These are phyloP conservation scores for Elaphurus davidianus DNA, from an alignment of 2,113 vertebrate species.

Conservation along the genomic window DNA sequence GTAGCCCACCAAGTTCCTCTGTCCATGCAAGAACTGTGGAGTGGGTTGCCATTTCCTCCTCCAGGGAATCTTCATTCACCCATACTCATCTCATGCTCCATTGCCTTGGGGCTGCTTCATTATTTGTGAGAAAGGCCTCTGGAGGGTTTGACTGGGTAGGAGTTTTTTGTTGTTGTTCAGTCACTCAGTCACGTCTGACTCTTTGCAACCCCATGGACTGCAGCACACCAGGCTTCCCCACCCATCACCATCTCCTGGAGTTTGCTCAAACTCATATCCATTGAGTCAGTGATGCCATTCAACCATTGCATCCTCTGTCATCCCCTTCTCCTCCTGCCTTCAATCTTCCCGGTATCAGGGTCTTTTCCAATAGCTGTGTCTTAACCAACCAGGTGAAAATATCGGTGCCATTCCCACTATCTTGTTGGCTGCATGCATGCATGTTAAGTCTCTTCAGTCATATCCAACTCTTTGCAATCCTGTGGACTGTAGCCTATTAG, in stretches of 20 bases:
- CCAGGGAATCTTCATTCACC: neutral
- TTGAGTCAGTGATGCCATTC: neutral
- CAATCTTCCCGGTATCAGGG: neutral
- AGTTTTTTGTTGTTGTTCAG: neutral
- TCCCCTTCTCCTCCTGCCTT: neutral
- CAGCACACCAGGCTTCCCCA: neutral
- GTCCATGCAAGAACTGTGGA: neutral
- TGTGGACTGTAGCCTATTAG: neutral
- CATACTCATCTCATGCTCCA: accelerated
- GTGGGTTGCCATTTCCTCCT: neutral
- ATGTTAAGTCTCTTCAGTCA: neutral
- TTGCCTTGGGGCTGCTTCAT: neutral
- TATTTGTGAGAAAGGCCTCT: neutral
- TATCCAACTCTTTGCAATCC: neutral
- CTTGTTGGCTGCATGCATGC: neutral
- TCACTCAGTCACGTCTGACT: neutral
- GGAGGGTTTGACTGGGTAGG: neutral
- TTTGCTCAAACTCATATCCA: neutral
- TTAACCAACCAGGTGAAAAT: neutral
- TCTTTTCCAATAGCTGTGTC: neutral
- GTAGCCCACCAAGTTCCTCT: neutral
- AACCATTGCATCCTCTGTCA: neutral
- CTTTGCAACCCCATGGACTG: neutral
- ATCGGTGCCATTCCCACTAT: neutral
- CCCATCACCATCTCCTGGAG: neutral